Base-by-base conservation (phyloP, 1,140 invertebrate species). In the Drosophila burlai region DNA sequence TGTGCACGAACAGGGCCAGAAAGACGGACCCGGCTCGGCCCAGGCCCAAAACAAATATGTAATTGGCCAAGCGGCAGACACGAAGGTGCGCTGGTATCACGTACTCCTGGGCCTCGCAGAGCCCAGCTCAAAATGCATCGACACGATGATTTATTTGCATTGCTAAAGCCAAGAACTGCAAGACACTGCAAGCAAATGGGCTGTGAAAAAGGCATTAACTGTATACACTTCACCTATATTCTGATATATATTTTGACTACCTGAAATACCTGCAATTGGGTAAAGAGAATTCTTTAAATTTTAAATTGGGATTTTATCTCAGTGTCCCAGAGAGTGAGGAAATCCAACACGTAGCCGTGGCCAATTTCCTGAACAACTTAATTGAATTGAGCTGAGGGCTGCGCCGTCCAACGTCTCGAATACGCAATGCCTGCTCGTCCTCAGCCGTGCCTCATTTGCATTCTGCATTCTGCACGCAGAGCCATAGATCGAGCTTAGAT, bases 131-230 rank as follows among this genome's bases (percentile, higher is more conserved):
- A 67, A 89, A 78, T 84, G 81, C 84, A 84, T 87, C 84, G 85
- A 87, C 85, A 81, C 76, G 81, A 90, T 90, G 84, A 90, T 89
- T 91, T 89, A 89, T 89, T 89, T 85, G 83, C 87, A 89, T 89
- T 89, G 81, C 78, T 62, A 84, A 77, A 55, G 24, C 50, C 75
- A 77, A 83, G 76, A 68, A 60, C 34, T 26, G 4, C 24, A 52
- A n/a, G n/a, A n/a, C 63, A 76, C 47, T 54, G 61, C 15, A 36
- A 45, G 34, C 57, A 63, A 50, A 24, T 47, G 21, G 21, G 13
- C 6, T 31, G 29, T 18, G 29, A 34, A n/a, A 31, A 52, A 3
- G 1, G 3, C 18, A 45, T 18, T 18, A 18, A 4, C n/a, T 45
- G 4, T 43, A 43, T 36, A 13, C 8, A 16, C 6, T 15, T 52